Conservation (phyloP, 2,888 invertebrate species). For the Pelosia muscerda region DNA sequence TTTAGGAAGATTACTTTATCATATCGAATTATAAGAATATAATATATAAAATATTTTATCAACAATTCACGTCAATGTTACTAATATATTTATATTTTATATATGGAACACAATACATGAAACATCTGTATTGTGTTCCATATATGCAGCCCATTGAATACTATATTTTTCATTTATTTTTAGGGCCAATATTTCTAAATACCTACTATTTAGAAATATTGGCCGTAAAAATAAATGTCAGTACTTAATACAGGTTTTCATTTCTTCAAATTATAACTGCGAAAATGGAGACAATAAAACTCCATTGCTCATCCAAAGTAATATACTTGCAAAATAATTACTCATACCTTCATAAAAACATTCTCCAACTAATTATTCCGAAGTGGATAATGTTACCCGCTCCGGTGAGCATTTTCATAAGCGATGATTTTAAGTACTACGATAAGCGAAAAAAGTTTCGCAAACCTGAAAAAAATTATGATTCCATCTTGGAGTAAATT, state of each 20-base stretch:
- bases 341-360: constrained; percentile 36
- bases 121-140: too few relatives aligned
- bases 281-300: constrained; percentile 10
- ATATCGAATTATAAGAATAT: too few relatives aligned
- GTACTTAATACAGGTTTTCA: constrained; percentile 6
- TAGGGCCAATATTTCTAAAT: too few relatives aligned
- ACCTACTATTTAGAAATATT: too few relatives aligned
- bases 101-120: too few relatives aligned
- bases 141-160: too few relatives aligned
- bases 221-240: not conserved
- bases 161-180: too few relatives aligned
- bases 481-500: constrained; percentile 46
- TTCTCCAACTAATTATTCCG: constrained; percentile 38
- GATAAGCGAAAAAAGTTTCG: constrained; percentile 44
- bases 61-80: too few relatives aligned
- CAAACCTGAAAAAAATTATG: constrained; percentile 42
- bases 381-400: constrained; percentile 39
- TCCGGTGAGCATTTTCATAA: constrained; percentile 34
- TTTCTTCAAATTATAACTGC: not conserved
- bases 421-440: constrained; percentile 35
- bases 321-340: constrained; percentile 30
- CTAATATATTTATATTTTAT: too few relatives aligned
- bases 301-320: constrained; percentile 15
- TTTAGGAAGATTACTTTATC: too few relatives aligned
- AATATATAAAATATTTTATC: too few relatives aligned